Conservation (phyloP, 2,888 invertebrate genomes). For the Polyploca ridens region DNA sequence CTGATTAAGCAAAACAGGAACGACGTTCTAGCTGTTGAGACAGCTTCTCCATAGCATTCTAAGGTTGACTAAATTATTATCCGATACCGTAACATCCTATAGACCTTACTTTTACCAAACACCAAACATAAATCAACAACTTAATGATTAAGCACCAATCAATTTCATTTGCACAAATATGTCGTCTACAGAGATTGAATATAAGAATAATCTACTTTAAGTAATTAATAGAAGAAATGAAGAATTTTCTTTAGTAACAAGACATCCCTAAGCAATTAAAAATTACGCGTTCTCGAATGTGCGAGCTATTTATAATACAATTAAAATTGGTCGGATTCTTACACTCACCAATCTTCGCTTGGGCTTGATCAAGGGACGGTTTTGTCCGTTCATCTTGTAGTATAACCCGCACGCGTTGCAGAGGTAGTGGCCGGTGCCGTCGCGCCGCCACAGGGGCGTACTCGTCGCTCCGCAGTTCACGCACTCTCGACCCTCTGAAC, state of each 20-base stretch:
- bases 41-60: not conserved
- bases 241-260: not conserved
- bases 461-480: constrained; percentile 99
- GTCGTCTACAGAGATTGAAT: constrained; percentile 2
- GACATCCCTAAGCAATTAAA: constrained; percentile 13
- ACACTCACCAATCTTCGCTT: constrained; percentile 99
- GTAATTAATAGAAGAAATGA: not conserved
- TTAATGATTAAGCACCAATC: constrained; percentile 4
- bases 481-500: constrained; percentile 97
- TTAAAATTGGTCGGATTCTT: constrained; percentile 84
- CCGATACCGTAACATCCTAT: not conserved
- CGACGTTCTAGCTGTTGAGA: not conserved
- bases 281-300: constrained; percentile 10
- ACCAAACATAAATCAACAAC: constrained; percentile 5
- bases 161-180: constrained; percentile 8
- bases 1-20: not conserved
- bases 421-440: constrained; percentile 98
- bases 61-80: not conserved
- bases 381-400: constrained; percentile 99
- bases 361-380: constrained; percentile 99
- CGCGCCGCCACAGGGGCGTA: constrained; percentile 98
- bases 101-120: not conserved
- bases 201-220: not conserved
- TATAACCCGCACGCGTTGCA: constrained; percentile 99
- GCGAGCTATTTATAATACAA: constrained; percentile 30